Conservation (phyloP, 2,888 invertebrate genomes). For the Drosophila helvetica region DNA sequence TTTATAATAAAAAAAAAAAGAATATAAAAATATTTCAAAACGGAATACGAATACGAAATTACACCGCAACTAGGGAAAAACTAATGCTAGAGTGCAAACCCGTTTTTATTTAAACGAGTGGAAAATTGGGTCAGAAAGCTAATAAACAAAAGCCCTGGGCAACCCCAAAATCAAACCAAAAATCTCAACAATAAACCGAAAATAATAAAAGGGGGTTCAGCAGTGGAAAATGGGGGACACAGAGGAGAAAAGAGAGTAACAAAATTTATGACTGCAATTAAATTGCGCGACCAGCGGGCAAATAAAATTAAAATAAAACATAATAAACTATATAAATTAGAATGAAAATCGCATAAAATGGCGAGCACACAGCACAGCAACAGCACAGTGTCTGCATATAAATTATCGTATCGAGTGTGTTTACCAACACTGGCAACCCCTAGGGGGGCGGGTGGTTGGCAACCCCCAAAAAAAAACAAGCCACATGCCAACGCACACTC, state of each 20-base stretch:
- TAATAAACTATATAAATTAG: slow-evolving; percentile 48
- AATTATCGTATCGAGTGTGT: slow-evolving; percentile 51
- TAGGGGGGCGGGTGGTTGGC: not conserved
- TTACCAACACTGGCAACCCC: slow-evolving; percentile 53
- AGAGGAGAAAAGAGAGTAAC: slow-evolving; percentile 14
- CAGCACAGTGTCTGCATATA: slow-evolving; percentile 27
- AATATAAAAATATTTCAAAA: not conserved
- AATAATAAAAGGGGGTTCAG: not conserved
- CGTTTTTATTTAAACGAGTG: not conserved
- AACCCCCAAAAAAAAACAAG: slow-evolving; percentile 30
- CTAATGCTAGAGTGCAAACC: not conserved
- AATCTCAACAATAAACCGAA: not conserved
- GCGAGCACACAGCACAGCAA: not conserved
- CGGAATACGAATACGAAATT: too few relatives aligned
- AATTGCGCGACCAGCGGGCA: slow-evolving; percentile 36
- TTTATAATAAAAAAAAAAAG: slow-evolving; percentile 29
- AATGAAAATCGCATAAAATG: slow-evolving; percentile 44
- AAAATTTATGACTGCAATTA: slow-evolving; percentile 64
- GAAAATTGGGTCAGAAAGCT: slow-evolving; percentile 1
- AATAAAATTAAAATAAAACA: slow-evolving; percentile 38
- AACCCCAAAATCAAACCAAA: not conserved
- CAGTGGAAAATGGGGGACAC: not conserved
- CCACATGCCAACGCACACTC: slow-evolving; percentile 59
- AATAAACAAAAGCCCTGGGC: not conserved
- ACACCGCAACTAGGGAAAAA: not conserved